These are phyloP conservation scores for Nezara viridula DNA, from an alignment of 2,888 invertebrate species.

Conservation along the genomic window DNA sequence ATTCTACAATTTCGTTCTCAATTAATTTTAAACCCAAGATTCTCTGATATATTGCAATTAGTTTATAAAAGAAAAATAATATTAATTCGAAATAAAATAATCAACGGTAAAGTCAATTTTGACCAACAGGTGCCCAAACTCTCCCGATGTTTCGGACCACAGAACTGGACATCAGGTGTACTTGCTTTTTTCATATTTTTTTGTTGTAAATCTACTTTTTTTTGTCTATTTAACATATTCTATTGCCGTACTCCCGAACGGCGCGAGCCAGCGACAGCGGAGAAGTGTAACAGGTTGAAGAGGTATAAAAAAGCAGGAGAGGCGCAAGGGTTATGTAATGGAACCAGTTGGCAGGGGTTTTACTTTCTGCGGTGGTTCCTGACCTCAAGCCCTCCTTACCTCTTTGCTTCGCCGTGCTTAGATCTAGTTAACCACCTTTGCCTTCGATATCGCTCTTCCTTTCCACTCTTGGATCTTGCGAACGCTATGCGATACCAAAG, in stretches of 20 bases:
- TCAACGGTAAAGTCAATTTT: background rate
- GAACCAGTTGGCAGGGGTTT: conserved; percentile 9
- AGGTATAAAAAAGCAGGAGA: background rate
- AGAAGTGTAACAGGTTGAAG: conserved; percentile 1
- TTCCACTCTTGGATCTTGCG: background rate
- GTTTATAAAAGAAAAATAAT: no score
- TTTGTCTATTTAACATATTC: background rate
- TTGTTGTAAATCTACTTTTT: background rate
- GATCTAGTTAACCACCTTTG: background rate
- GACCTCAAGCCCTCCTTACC: conserved; percentile 11
- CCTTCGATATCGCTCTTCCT: background rate
- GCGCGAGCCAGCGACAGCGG: background rate
- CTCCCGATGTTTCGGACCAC: background rate
- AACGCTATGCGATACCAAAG: no score
- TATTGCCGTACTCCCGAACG: background rate
- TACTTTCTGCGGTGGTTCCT: conserved; percentile 6
- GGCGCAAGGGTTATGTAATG: background rate
- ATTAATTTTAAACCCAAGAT: no score
- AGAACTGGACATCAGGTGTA: no score
- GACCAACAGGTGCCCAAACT: background rate
- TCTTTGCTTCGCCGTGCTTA: background rate
- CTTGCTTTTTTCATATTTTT: background rate
- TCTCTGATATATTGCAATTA: no score
- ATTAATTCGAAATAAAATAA: background rate
- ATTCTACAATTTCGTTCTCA: no score